Evolutionary conservation across 2,797 vertebrate species (phyloP).

Genomic region (Artibeus jamaicensis): DNA sequence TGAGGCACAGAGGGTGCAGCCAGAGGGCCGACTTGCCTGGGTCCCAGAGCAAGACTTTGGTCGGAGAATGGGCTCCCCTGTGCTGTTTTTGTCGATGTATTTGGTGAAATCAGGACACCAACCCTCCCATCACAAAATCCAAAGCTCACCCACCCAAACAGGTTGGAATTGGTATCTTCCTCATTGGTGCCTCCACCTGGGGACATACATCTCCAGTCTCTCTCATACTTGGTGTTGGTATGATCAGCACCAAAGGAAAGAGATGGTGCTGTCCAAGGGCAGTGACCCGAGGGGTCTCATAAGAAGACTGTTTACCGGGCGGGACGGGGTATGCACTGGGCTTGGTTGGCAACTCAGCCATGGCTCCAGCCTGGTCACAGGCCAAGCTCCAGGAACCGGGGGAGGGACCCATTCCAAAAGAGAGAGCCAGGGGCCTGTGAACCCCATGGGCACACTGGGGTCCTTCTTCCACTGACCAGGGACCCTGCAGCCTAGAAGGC

Average conservation of each 20-base stretch:
- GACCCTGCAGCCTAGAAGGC: background rate
- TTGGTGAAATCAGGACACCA: background rate
- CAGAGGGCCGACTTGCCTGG: background rate
- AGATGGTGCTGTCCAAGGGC: background rate
- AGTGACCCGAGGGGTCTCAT: too few relatives aligned
- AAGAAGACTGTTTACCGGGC: accelerated
- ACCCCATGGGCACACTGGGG: background rate
- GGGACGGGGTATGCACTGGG: too few relatives aligned
- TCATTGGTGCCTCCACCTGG: accelerated
- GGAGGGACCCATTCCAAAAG: background rate
- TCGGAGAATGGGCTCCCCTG: background rate
- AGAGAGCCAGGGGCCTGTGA: background rate
- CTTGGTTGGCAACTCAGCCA: background rate
- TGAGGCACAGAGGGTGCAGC: background rate
- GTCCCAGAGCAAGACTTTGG: background rate
- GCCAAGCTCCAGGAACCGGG: background rate
- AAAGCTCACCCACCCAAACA: background rate
- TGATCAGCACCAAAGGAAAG: background rate
- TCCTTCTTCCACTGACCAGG: background rate
- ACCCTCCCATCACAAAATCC: background rate
- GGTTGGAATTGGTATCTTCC: background rate
- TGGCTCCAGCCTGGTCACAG: background rate
- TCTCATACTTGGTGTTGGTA: background rate
- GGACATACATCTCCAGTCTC: background rate
- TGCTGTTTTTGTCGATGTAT: accelerated